Evolutionary conservation across 2,888 invertebrate genomes (phyloP).

Genomic region (Chloromyia formosa): DNA sequence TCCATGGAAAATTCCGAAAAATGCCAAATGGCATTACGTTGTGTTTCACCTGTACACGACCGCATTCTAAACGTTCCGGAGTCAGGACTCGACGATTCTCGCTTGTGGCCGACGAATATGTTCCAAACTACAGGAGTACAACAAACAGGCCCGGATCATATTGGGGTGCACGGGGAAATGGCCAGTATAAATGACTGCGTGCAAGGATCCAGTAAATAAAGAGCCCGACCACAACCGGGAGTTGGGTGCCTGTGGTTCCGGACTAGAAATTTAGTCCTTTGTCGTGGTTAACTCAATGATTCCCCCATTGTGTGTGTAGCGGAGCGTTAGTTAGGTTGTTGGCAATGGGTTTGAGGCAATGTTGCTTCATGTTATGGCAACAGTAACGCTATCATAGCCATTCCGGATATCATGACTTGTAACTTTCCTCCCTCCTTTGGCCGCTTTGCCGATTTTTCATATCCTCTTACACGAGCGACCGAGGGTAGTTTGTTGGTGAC

Average conservation of each 20-base stretch:
- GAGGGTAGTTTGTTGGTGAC: neutral
- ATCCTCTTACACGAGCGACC: too few species aligned
- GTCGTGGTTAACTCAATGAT: slow-evolving; percentile 11
- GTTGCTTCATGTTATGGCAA: slow-evolving; percentile 16
- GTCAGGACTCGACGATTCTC: neutral
- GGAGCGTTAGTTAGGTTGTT: neutral
- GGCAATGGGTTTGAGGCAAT: neutral
- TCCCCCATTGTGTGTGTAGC: neutral
- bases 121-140: slow-evolving; percentile 17
- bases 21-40: slow-evolving; percentile 28
- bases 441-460: neutral
- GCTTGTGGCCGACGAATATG: slow-evolving; percentile 10
- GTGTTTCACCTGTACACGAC: slow-evolving; percentile 20
- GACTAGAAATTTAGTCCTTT: slow-evolving; percentile 11
- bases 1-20: slow-evolving; percentile 16
- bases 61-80: slow-evolving; percentile 30
- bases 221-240: slow-evolving; percentile 1
- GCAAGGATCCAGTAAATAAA: slow-evolving; percentile 31
- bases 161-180: neutral
- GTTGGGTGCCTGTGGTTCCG: slow-evolving; percentile 7
- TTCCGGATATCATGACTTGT: slow-evolving; percentile 38
- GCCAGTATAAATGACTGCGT: slow-evolving; percentile 37
- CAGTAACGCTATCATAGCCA: slow-evolving; percentile 9
- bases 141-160: neutral
- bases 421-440: slow-evolving; percentile 27